A percentile compares a stretch with the other conserved stretches of the same genome.
These are phyloP conservation scores for Pogoniulus pusillus DNA, from an alignment of 2,797 vertebrate genomes.

Conservation along the genomic window DNA sequence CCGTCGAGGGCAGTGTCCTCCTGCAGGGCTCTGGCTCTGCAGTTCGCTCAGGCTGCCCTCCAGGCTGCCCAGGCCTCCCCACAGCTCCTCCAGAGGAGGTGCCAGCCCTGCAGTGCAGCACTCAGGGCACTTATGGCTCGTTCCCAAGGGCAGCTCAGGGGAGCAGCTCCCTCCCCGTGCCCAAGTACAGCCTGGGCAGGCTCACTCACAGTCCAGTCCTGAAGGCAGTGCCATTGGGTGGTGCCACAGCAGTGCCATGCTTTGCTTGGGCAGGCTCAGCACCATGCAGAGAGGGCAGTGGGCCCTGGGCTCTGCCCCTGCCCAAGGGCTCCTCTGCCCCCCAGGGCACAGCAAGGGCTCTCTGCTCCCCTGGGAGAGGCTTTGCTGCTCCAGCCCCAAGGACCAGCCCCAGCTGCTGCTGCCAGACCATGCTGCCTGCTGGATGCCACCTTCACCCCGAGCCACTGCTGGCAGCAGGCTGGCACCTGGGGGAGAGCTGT, in stretches of 20 bases:
- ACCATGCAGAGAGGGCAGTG: fast-evolving
- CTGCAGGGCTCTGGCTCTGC: neutral
- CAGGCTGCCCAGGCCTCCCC: too few relatives aligned
- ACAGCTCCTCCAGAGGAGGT: too few relatives aligned
- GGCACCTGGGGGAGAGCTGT: fast-evolving
- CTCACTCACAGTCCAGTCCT: fast-evolving
- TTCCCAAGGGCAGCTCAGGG: neutral
- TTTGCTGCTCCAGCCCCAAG: neutral
- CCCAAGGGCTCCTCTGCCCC: neutral
- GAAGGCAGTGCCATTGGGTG: fast-evolving
- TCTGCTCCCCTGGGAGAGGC: neutral
- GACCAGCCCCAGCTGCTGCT: neutral
- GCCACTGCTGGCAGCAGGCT: neutral
- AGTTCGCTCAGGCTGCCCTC: too few relatives aligned
- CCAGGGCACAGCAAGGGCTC: fast-evolving
- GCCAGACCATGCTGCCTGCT: fast-evolving
- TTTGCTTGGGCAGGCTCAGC: fast-evolving
- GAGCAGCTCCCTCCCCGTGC: fast-evolving
- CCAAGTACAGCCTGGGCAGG: neutral
- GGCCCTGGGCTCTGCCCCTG: neutral
- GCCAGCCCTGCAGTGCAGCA: too few relatives aligned
- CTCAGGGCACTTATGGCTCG: too few relatives aligned
- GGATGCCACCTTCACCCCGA: neutral
- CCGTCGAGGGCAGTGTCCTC: neutral
- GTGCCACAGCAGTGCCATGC: neutral